Evolutionary conservation across 2,113 vertebrate species (phyloP), one percentile per base, ranked within the genome.

Genomic region (Sinocyclocheilus anophthalmus): DNA sequence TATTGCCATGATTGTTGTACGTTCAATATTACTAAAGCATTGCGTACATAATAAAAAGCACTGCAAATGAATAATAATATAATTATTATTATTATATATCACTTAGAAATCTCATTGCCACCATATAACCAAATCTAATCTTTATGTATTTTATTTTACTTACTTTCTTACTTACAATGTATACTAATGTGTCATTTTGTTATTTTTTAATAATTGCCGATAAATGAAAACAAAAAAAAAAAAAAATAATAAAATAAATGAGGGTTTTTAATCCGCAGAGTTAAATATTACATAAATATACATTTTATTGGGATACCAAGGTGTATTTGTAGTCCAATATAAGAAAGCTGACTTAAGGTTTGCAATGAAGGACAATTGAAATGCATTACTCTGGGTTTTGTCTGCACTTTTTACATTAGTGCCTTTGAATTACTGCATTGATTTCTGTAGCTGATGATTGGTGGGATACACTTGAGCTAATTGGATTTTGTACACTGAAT

Each of bases 361-460:
- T 30, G 61, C 79, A 55, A 61, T 80, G 77, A 57, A 48, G 61
- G 9, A 67, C 20, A 42, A 50, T 30, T 5, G 14, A 81, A 67
- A 33, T 67, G 61, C 39, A 39, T 24, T 48, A 9, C 48, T 83
- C 13, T 63, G 72, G 37, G 18, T 26, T 61, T 81, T 85, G 42
- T 87, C 85, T 75, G 80, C 79, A 50, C 37, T 55, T 88, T 84
- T 42, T 39, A 86, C 48, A 81, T 57, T 55, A 81, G 73, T 55
- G 65, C 57, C 33, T 70, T 87, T 84, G 82, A 37, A 73, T 85
- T 55, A 76, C 75, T 8, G n/a, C 70, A 88, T 88, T 67, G 83
- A 87, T 87, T 88, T 80, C 81, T 73, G 69, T 83, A 22, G 67
- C 76, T 85, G 81, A 87, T 88, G 79, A 88, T 85, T 81, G 83